phyloP scores from a whole-genome alignment of 2,797 vertebrate species.

The Podarcis siculus region DNA sequence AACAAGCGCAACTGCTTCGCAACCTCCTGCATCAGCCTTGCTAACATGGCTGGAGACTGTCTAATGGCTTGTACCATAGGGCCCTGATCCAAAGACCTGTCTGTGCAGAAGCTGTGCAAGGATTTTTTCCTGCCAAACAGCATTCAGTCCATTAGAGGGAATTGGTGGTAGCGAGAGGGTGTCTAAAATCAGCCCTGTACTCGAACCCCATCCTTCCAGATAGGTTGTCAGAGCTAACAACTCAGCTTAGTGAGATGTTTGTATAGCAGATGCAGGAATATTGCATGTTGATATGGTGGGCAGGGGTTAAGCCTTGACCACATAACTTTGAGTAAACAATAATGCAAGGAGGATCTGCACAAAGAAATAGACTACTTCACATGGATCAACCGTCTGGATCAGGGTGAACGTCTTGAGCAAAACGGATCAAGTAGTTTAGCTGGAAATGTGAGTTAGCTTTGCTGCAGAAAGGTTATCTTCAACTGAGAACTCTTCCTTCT shows the following conservation, averaged over 20 bases:
- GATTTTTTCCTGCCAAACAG: not conserved
- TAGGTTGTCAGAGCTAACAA: not conserved
- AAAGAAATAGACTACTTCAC: not conserved
- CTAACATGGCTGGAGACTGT: not conserved
- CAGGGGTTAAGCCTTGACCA: not conserved
- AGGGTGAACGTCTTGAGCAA: constrained; percentile 37
- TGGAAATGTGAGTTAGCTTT: constrained; percentile 50
- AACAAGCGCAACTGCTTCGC: not conserved
- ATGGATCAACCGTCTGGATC: not conserved
- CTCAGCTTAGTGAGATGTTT: not conserved
- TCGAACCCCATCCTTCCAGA: not conserved
- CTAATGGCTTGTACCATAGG: not conserved
- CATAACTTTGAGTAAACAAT: not conserved
- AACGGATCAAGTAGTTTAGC: constrained; percentile 30
- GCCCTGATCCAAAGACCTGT: not conserved
- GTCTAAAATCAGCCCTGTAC: not conserved
- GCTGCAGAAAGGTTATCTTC: constrained; percentile 51
- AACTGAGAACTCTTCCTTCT: constrained; percentile 61
- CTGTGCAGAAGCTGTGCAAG: not conserved
- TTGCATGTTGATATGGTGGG: not conserved
- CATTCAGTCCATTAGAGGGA: not conserved
- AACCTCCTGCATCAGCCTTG: not conserved
- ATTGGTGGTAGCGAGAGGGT: not conserved
- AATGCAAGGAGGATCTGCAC: not conserved
- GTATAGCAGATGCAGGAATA: not conserved